phyloP scores from a whole-genome alignment of 2,113 vertebrate species.

The Danionella cerebrum region DNA sequence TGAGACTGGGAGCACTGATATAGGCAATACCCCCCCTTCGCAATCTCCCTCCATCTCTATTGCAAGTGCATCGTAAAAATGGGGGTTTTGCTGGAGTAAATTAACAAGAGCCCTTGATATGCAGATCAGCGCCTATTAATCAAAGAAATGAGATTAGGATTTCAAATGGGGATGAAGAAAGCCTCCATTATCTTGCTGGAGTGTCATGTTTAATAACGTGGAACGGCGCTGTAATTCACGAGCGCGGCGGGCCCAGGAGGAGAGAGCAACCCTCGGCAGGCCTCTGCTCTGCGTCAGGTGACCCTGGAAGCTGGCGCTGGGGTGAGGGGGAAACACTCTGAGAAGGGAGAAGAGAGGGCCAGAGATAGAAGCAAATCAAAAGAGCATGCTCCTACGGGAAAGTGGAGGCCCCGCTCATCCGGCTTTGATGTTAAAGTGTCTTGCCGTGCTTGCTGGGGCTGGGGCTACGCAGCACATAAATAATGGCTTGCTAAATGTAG shows the following conservation, averaged over 20 bases:
- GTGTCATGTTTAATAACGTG: slow-evolving; percentile 77
- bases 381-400: slow-evolving; percentile 19
- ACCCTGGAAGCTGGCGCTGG: slow-evolving; percentile 21
- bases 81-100: slow-evolving; percentile 59
- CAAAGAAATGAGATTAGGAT: slow-evolving; percentile 78
- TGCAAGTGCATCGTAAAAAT: slow-evolving; percentile 39
- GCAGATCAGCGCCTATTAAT: slow-evolving; percentile 72
- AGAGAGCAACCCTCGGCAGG: slow-evolving; percentile 22
- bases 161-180: slow-evolving; percentile 78
- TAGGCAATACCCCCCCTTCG: slow-evolving; percentile 11
- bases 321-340: slow-evolving; percentile 14
- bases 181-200: slow-evolving; percentile 71
- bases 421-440: slow-evolving; percentile 44
- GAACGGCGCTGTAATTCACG: slow-evolving; percentile 66
- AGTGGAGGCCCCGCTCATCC: not conserved
- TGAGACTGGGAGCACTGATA: slow-evolving; percentile 59
- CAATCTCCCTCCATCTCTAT: slow-evolving; percentile 38
- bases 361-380: slow-evolving; percentile 38
- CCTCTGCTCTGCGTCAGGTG: slow-evolving; percentile 37
- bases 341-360: slow-evolving; percentile 15
- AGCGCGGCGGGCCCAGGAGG: slow-evolving; percentile 46
- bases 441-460: slow-evolving; percentile 2
- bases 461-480: slow-evolving; percentile 14
- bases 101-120: slow-evolving; percentile 73
- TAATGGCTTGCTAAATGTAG: slow-evolving; percentile 29